phyloP scores from a whole-genome alignment of 2,113 vertebrate species.

The Ceuthmochares aereus region DNA sequence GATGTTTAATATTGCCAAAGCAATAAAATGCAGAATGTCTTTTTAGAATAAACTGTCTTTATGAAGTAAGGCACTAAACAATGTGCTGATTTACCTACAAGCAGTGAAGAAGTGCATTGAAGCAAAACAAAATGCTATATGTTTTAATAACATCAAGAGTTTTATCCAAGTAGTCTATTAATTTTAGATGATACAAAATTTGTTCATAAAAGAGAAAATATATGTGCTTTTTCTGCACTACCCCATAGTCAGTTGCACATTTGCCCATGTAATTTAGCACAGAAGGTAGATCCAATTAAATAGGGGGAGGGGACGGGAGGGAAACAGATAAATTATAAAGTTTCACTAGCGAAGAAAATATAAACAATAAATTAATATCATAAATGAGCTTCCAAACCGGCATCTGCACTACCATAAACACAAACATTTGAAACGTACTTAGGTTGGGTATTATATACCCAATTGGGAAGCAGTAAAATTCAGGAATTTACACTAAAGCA shows the following conservation, averaged over 20 bases:
- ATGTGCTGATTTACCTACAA: neutral
- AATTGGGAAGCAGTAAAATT: neutral
- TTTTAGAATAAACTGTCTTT: neutral
- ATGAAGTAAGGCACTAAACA: neutral
- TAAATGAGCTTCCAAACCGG: neutral
- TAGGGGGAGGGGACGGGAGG: neutral
- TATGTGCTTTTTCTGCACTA: neutral
- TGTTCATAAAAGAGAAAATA: neutral
- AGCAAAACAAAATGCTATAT: neutral
- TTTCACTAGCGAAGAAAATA: neutral
- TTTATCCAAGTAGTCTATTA: neutral
- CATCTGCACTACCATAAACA: neutral
- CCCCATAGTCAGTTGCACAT: neutral
- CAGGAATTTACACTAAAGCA: neutral
- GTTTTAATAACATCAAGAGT: neutral
- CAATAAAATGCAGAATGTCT: neutral
- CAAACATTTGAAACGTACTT: neutral
- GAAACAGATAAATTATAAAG: neutral
- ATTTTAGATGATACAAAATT: constrained; percentile 1
- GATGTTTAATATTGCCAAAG: neutral
- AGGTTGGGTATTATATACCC: neutral
- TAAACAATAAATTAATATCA: neutral
- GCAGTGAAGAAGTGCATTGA: neutral
- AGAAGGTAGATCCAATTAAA: neutral
- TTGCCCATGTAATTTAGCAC: neutral